Conservation (phyloP, 2,113 vertebrate genomes). For the Triplophysa rosa region DNA sequence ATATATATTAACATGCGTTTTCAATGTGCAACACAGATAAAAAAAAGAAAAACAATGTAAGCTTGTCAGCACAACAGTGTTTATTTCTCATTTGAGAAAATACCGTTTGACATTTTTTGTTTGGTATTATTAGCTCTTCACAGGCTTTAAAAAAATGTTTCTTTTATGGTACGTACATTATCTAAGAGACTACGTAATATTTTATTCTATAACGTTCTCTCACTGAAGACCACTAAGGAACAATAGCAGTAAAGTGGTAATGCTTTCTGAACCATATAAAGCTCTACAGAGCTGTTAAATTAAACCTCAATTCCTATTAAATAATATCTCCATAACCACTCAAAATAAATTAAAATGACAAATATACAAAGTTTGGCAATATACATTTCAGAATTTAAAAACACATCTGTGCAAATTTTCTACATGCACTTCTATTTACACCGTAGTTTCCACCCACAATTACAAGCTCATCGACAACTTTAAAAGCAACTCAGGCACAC, state of each 20-base stretch:
- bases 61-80: constrained; percentile 23
- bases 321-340: constrained; percentile 71
- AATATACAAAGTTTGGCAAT: constrained; percentile 71
- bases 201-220: constrained; percentile 36
- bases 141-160: constrained; percentile 43
- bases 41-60: neutral
- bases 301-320: constrained; percentile 70
- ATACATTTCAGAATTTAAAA: constrained; percentile 75
- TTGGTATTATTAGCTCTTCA: constrained; percentile 48
- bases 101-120: constrained; percentile 60
- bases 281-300: constrained; percentile 66
- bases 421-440: constrained; percentile 60
- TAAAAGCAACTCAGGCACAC: constrained; percentile 7
- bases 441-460: constrained; percentile 69
- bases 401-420: constrained; percentile 73
- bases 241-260: constrained; percentile 62
- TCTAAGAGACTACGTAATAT: constrained; percentile 31
- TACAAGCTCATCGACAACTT: constrained; percentile 60
- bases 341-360: constrained; percentile 77
- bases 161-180: constrained; percentile 35
- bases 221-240: constrained; percentile 55
- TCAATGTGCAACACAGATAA: neutral
- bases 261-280: constrained; percentile 68
- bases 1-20: neutral
- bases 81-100: constrained; percentile 70